phyloP scores from a whole-genome alignment of 2,113 vertebrate genomes.

The Dinomys branickii region DNA sequence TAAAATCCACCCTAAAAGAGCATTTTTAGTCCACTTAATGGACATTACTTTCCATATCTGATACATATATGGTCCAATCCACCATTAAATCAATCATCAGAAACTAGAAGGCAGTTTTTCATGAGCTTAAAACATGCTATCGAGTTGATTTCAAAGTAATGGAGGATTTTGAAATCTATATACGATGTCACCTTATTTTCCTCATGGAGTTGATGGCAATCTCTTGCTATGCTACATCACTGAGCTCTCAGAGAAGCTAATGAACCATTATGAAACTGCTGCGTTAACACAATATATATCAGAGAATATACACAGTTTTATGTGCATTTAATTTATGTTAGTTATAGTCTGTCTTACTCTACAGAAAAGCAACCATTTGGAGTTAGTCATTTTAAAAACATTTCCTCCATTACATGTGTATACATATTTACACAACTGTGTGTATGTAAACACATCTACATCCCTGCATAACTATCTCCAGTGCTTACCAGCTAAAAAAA shows the following conservation, averaged over 20 bases:
- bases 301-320: neutral
- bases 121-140: conserved; percentile 41
- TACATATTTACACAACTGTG: neutral
- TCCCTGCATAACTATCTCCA: neutral
- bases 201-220: neutral
- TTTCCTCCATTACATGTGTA: fast-evolving
- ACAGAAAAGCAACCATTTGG: neutral
- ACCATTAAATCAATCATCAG: conserved; percentile 68
- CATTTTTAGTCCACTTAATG: conserved; percentile 81
- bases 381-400: neutral
- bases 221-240: neutral
- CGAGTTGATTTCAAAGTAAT: neutral
- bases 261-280: conserved; percentile 13
- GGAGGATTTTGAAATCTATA: conserved; percentile 26
- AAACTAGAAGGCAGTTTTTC: conserved; percentile 19
- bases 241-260: neutral
- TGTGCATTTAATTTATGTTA: neutral
- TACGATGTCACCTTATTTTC: neutral
- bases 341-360: neutral
- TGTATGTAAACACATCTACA: neutral
- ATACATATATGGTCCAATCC: neutral
- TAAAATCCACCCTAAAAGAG: conserved; percentile 62
- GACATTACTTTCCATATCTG: conserved; percentile 54
- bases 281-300: neutral
- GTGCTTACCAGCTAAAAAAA: neutral